These are phyloP conservation scores for Danio tinwini DNA, from an alignment of 2,797 vertebrate genomes.

Conservation along the genomic window DNA sequence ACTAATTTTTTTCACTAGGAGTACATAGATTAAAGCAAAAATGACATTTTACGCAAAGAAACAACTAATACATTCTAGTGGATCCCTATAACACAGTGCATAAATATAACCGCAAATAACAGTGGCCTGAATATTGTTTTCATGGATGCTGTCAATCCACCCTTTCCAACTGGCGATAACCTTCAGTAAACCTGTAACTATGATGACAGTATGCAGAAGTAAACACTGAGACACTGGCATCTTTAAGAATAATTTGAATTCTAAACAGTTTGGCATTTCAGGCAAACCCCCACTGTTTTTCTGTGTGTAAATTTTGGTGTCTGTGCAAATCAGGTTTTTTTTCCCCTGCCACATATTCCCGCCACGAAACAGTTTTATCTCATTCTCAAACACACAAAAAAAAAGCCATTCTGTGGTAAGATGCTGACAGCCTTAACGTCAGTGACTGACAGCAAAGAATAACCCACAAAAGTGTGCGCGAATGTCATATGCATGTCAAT, in stretches of 20 bases:
- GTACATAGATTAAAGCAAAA: too few species aligned
- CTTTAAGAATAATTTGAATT: constrained; percentile 1
- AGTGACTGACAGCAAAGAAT: constrained; percentile 23
- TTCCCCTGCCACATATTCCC: neutral
- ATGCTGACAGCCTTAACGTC: constrained; percentile 26
- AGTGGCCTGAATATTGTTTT: neutral
- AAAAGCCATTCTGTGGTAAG: constrained; percentile 8
- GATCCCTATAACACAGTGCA: too few species aligned
- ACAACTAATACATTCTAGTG: too few species aligned
- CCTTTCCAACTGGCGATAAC: neutral
- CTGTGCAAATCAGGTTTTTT: neutral
- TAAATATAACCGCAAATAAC: neutral
- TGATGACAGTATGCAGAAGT: neutral
- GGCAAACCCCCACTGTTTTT: neutral
- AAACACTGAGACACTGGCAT: neutral
- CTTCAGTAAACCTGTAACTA: constrained; percentile 9
- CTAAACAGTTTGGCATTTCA: constrained; percentile 8
- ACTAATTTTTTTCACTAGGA: too few species aligned
- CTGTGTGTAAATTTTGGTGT: neutral
- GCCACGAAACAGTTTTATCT: constrained; percentile 24
- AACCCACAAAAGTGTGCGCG: neutral
- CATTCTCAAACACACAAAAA: constrained; percentile 14
- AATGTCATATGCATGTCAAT: constrained; percentile 24
- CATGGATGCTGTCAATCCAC: neutral
- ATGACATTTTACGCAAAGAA: too few species aligned